Evolutionary conservation across 1,140 invertebrate genomes (phyloP), one percentile per base, ranked within the genome.

Genomic region (Scaptodrosophila lebanonensis): DNA sequence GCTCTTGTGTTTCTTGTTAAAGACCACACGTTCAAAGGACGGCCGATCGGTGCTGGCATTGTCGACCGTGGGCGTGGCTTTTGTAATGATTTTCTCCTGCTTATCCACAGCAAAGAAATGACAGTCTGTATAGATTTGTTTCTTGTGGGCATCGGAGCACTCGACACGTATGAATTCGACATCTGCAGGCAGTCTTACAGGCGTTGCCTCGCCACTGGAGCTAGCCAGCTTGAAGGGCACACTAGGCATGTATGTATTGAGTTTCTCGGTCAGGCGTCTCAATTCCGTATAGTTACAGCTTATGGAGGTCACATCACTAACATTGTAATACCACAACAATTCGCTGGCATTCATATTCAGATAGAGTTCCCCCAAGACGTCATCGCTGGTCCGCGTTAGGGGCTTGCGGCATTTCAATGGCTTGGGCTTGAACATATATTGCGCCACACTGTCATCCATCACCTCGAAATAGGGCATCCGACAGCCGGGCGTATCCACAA

Each of bases 391-490:
- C 16, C 64, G 88, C 73, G 47, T 82, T 47, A 85, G 57, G 25
- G 86, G 77, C 4, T 88, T 88, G 17, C 50, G 67, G 48, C 88
- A 87, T 86, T 86, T 22, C 85, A 89, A 44, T 86, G 69, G 64
- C 88, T 87, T 69, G 83, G 91, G 32, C 62, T 70, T 30, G 42
- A 25, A 68, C 88, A 84, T 16, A 70, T 86, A 45, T 83, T 84
- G 33, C 67, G 85, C 87, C 13, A 91, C 88, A 9, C 87, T 88
- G 18, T 35, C 83, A 83, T 95, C 93, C 39, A 91, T 91, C 0
- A 94, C 91, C 62, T 93, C 90, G 43, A 96, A 88, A 6, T 91
- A 90, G 1, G 95, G 94, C 63, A 97, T 95, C 2, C 91, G 91
- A 83, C 95, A 97, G 13, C 93, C 93, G 5, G 89, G 87, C 1